phyloP scores from a whole-genome alignment of 2,888 invertebrate species.

The Gasteruption jaculator region DNA sequence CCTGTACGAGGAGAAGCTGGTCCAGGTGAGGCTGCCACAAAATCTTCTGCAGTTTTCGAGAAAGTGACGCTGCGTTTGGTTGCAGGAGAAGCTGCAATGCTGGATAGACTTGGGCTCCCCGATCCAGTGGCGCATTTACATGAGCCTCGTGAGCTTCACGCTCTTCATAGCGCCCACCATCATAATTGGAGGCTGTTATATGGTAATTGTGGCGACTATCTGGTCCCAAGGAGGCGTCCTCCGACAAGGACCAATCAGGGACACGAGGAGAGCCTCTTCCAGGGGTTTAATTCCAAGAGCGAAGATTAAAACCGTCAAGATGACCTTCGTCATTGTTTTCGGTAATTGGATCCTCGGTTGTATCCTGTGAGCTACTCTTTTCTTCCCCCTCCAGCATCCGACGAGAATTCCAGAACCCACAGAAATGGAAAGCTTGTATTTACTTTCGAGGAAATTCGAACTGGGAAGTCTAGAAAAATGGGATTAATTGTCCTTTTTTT shows the following conservation, averaged over 20 bases:
- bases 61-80: constrained; percentile 1
- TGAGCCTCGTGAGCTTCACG: constrained; percentile 75
- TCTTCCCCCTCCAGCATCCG: too few species aligned
- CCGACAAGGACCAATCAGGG: constrained; percentile 51
- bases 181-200: constrained; percentile 86
- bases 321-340: constrained; percentile 95
- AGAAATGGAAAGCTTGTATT: too few species aligned
- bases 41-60: not conserved
- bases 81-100: constrained; percentile 63
- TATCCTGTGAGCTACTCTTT: too few species aligned
- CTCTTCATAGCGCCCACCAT: constrained; percentile 83
- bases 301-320: constrained; percentile 95
- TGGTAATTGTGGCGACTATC: constrained; percentile 86
- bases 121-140: constrained; percentile 82
- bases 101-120: constrained; percentile 80
- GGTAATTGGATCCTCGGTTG: too few species aligned
- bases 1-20: constrained; percentile 73
- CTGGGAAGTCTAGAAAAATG: too few species aligned
- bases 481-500: too few species aligned
- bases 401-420: too few species aligned
- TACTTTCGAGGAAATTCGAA: too few species aligned
- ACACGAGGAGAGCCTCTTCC: constrained; percentile 77
- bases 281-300: constrained; percentile 91
- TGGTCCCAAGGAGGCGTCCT: constrained; percentile 62
- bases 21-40: constrained; percentile 59